phyloP scores from a whole-genome alignment of 2,113 vertebrate species.

The Rhinoderma darwinii region DNA sequence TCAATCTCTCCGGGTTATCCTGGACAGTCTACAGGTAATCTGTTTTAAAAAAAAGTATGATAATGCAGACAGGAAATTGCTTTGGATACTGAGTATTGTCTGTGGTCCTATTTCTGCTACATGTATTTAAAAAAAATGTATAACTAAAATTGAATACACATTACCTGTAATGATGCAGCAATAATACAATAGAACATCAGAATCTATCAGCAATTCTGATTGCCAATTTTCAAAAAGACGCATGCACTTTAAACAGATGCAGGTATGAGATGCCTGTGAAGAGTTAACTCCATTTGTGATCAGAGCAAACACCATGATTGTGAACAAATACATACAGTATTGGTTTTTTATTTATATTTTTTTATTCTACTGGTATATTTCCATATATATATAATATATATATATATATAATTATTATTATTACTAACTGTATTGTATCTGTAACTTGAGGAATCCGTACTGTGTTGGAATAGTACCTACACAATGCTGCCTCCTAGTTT shows the following conservation, averaged over 20 bases:
- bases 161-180: not conserved
- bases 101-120: not conserved
- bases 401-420: no score
- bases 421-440: no score
- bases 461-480: no score
- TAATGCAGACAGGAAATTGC: not conserved
- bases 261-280: not conserved
- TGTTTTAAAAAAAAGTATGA: not conserved
- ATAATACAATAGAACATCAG: not conserved
- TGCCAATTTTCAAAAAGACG: not conserved
- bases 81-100: not conserved
- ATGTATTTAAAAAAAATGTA: not conserved
- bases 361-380: no score
- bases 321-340: no score
- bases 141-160: not conserved
- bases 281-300: not conserved
- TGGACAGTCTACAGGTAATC: conserved; percentile 92
- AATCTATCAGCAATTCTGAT: not conserved
- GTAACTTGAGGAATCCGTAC: no score
- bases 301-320: not conserved
- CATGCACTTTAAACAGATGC: not conserved
- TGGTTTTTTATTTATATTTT: no score
- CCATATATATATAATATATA: no score
- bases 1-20: conserved; percentile 88
- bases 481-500: no score